These are phyloP conservation scores for Apocrypta bakeri DNA, from an alignment of 1,140 invertebrate genomes.

Conservation along the genomic window DNA sequence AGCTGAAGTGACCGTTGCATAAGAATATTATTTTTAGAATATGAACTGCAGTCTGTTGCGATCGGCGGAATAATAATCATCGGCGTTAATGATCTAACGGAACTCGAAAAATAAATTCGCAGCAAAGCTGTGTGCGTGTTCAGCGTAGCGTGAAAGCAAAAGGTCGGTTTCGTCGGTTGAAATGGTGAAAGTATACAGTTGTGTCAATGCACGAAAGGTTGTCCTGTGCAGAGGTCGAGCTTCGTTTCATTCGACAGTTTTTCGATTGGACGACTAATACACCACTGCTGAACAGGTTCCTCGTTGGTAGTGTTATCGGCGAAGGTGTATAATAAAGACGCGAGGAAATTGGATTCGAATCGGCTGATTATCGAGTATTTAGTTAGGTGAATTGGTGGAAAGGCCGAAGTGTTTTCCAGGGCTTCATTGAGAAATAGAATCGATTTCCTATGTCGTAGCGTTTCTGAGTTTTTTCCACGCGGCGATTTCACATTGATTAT, in stretches of 20 bases:
- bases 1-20: no score
- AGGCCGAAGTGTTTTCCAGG: no score
- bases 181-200: not conserved
- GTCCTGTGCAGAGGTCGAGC: constrained; percentile 9
- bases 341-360: not conserved
- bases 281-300: not conserved
- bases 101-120: no score
- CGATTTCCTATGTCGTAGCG: no score
- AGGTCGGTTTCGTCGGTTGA: not conserved
- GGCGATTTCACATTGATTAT: no score
- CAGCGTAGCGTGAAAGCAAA: not conserved
- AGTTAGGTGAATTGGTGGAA: not conserved
- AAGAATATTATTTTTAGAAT: no score
- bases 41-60: no score
- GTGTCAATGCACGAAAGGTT: not conserved
- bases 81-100: no score
- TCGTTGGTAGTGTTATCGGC: not conserved
- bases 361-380: not conserved
- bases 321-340: constrained; percentile 15
- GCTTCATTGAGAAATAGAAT: no score
- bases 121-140: no score
- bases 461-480: no score
- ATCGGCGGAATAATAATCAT: no score
- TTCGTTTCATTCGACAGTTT: not conserved
- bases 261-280: not conserved